Conservation (phyloP, 2,113 vertebrate genomes). For the Amphiprion percula region DNA sequence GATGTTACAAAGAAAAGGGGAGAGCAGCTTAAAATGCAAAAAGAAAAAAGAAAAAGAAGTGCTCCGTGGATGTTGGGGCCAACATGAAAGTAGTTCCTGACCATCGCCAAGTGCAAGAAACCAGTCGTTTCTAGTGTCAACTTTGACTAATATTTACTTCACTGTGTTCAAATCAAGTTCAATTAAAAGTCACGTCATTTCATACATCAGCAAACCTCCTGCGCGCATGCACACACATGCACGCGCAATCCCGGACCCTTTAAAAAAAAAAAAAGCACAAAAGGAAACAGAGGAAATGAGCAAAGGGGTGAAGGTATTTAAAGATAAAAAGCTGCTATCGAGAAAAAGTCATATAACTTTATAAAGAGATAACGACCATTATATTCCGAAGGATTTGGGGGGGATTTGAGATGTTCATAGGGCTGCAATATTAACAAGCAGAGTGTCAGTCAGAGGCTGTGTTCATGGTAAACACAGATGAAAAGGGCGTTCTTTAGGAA, state of each 20-base stretch:
- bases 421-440: conserved; percentile 65
- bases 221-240: conserved; percentile 15
- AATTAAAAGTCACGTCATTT: not conserved
- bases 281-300: conserved; percentile 77
- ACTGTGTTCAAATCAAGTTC: conserved; percentile 21
- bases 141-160: conserved; percentile 35
- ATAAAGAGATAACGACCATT: conserved; percentile 74
- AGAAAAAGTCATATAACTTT: conserved; percentile 72
- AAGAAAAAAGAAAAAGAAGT: not conserved
- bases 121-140: conserved; percentile 6
- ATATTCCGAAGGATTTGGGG: conserved; percentile 62
- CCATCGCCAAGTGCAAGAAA: conserved; percentile 62
- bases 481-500: conserved; percentile 57
- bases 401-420: conserved; percentile 58
- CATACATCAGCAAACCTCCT: not conserved
- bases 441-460: conserved; percentile 54
- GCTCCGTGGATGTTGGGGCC: conserved; percentile 56
- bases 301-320: conserved; percentile 69
- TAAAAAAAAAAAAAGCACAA: conserved; percentile 59
- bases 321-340: conserved; percentile 73
- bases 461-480: conserved; percentile 63
- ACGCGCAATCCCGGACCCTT: conserved; percentile 56
- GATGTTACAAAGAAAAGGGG: conserved; percentile 71
- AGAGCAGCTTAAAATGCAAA: conserved; percentile 69
- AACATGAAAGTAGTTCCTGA: conserved; percentile 63